These are phyloP conservation scores for Ochropleura plecta DNA, from an alignment of 2,888 invertebrate species.

Conservation along the genomic window DNA sequence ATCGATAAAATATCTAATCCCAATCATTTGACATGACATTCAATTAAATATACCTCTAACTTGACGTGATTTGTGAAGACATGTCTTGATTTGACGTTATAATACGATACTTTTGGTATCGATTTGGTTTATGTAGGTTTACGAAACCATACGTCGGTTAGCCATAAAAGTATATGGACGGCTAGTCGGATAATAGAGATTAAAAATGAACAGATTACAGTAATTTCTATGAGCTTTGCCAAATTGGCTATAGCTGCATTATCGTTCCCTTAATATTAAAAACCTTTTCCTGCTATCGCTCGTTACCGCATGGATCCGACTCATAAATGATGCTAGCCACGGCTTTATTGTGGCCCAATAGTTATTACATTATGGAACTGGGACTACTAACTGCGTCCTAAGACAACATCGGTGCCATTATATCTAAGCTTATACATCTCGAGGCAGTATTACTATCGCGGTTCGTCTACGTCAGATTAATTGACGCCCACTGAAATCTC, in stretches of 20 bases:
- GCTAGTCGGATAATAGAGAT: slow-evolving; percentile 9
- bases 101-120: not conserved
- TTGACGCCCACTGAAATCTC: slow-evolving; percentile 35
- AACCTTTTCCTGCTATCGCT: slow-evolving; percentile 34
- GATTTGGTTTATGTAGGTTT: not conserved
- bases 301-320: not conserved
- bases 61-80: slow-evolving; percentile 18
- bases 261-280: slow-evolving; percentile 35
- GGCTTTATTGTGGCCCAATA: slow-evolving; percentile 12
- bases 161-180: not conserved
- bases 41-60: slow-evolving; percentile 26
- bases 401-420: slow-evolving; percentile 28
- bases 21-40: slow-evolving; percentile 45
- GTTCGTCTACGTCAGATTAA: slow-evolving; percentile 41
- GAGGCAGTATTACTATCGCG: slow-evolving; percentile 26
- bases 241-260: slow-evolving; percentile 22
- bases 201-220: slow-evolving; percentile 4
- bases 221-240: slow-evolving; percentile 1
- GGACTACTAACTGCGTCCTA: slow-evolving; percentile 30
- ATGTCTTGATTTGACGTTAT: slow-evolving; percentile 3
- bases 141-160: not conserved
- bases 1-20: slow-evolving; percentile 44
- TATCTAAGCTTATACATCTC: slow-evolving; percentile 27
- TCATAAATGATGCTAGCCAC: slow-evolving; percentile 19
- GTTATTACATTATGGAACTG: slow-evolving; percentile 30